phyloP scores from a whole-genome alignment of 2,113 vertebrate genomes.

The Oophaga pumilio region DNA sequence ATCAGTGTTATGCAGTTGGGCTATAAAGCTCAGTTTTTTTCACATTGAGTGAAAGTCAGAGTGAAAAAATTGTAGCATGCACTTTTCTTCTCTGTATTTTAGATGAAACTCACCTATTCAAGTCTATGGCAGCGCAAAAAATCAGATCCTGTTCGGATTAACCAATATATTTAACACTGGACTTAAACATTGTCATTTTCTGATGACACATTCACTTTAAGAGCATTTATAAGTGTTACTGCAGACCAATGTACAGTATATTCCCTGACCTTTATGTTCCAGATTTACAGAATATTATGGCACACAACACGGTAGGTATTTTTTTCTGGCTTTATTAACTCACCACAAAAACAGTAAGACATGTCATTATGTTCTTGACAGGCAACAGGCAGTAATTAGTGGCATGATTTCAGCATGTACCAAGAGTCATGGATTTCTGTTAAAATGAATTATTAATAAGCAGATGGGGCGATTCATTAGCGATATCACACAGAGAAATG shows the following conservation, averaged over 20 bases:
- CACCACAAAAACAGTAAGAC: not conserved
- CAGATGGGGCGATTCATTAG: conserved; percentile 27
- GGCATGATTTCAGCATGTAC: not conserved
- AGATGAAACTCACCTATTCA: too few species aligned
- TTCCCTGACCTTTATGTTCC: not conserved
- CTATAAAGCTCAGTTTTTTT: too few species aligned
- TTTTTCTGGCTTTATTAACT: not conserved
- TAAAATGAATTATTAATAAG: conserved; percentile 18
- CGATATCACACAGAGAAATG: not conserved
- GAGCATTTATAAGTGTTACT: not conserved
- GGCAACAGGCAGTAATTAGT: not conserved
- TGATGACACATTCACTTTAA: too few species aligned
- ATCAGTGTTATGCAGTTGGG: too few species aligned
- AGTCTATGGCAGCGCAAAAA: too few species aligned
- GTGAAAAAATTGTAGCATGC: too few species aligned
- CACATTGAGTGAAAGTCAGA: too few species aligned
- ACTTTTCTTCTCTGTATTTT: too few species aligned
- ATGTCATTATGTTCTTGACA: conserved; percentile 2
- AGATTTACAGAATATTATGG: not conserved
- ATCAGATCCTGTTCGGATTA: too few species aligned
- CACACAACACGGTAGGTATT: not conserved
- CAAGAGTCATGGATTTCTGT: conserved; percentile 12
- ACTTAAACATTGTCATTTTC: too few species aligned
- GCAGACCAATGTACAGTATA: not conserved
- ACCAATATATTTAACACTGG: too few species aligned